Evolutionary conservation across 2,113 vertebrate genomes (phyloP), one percentile per base, ranked within the genome.

Genomic region (Ptyas mucosa): DNA sequence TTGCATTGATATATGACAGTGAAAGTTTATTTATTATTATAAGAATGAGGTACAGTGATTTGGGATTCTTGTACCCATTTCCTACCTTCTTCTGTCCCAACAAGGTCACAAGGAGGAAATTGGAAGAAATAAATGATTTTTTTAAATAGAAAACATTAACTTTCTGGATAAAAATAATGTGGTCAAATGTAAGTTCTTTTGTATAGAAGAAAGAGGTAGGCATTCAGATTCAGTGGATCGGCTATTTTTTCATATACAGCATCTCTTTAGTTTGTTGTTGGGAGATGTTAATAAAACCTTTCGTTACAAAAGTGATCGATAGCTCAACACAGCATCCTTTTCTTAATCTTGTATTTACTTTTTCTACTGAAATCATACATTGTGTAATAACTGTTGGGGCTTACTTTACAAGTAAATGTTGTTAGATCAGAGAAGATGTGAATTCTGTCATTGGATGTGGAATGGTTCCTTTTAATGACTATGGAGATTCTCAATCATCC

Each of bases 271-370:
- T 94, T 87, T 87, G 34, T 95, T 91, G 89, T 93, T 57, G n/a
- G 89, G 81, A 95, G 89, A 96, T 95, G 91, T 90, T 97, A 94
- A 89, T 95, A 95, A 26, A 90, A 95, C 91, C 93, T 51, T 97
- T 97, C 96, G 94, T 96, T 91, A 95, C 93, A 51, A 57, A 94
- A 93, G 91, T 96, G 96, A 93, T 95, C 94, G 95, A 88, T 91
- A 91, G 94, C 88, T 92, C 61, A 94, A 94, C 75, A 85, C 91
- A 96, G 88, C 89, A 96, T 96, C 81, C 92, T 96, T 88, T 92
- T 92, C 58, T 49, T 92, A 87, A 92, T 92, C 88, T 91, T 81
- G 91, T 85, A 93, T 86, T 29, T 87, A 4, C 39, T 93, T 94
- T 96, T 92, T 95, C 93, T 93, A 87, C 85, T 2, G 0, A 0